Percentiles rank a stretch among this genome's conserved stretches.
phyloP scores from a whole-genome alignment of 2,888 invertebrate genomes.

The Plutella xylostella region DNA sequence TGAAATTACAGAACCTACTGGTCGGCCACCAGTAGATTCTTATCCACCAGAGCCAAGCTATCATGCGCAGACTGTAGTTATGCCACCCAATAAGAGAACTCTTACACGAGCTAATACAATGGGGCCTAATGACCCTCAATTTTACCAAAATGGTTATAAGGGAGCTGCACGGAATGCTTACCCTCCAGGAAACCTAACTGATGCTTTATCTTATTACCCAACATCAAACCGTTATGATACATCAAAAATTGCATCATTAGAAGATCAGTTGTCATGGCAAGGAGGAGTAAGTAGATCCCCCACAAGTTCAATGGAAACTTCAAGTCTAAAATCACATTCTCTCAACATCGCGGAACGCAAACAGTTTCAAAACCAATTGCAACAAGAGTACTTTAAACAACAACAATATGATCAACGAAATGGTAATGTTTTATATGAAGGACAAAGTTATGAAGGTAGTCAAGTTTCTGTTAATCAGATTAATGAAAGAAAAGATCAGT shows the following conservation, averaged over 20 bases:
- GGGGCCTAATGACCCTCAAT: constrained; percentile 59
- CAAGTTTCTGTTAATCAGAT: constrained; percentile 35
- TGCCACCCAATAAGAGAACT: constrained; percentile 54
- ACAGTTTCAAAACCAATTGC: constrained; percentile 65
- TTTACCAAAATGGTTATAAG: constrained; percentile 76
- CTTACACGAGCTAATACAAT: constrained; percentile 72
- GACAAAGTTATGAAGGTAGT: constrained; percentile 39
- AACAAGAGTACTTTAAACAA: constrained; percentile 65
- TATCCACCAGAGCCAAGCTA: constrained; percentile 69
- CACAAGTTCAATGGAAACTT: constrained; percentile 72
- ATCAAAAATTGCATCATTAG: constrained; percentile 65
- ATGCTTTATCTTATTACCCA: constrained; percentile 86
- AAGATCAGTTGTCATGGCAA: constrained; percentile 73
- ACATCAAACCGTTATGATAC: constrained; percentile 74
- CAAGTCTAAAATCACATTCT: constrained; percentile 69
- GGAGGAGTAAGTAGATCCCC: constrained; percentile 66
- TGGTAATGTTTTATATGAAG: constrained; percentile 51
- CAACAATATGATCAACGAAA: constrained; percentile 66
- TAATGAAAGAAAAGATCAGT: constrained; percentile 52
- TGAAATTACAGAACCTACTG: constrained; percentile 53
- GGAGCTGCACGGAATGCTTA: constrained; percentile 74
- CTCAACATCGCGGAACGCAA: constrained; percentile 66
- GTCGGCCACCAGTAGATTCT: constrained; percentile 42
- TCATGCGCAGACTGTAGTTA: constrained; percentile 68
- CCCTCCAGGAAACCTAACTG: constrained; percentile 80